Evolutionary conservation across 2,888 invertebrate species (phyloP).

Genomic region (Dicycla oo): DNA sequence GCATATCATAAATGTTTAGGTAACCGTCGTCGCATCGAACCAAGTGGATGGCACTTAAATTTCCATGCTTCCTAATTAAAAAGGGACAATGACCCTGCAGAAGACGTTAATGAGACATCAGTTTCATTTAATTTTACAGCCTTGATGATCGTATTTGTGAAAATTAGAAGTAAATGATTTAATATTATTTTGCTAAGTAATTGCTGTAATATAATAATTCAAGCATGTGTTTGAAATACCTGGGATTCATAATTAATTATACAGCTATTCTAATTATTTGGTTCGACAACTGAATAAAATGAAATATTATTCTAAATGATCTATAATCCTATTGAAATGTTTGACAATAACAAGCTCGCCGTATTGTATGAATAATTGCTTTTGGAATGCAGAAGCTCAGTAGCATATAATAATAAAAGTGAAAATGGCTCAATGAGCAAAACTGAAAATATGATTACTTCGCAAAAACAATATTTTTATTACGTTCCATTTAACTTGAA

Average conservation of each 20-base stretch:
- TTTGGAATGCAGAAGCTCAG: background rate
- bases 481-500: background rate
- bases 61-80: constrained; percentile 8
- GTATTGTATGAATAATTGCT: background rate
- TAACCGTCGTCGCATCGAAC: background rate
- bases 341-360: background rate
- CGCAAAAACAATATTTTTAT: background rate
- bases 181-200: background rate
- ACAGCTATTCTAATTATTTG: background rate
- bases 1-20: background rate
- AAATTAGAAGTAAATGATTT: background rate
- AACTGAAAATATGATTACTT: background rate
- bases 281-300: background rate
- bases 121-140: constrained; percentile 1
- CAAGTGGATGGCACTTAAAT: background rate
- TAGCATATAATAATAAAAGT: background rate
- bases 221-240: background rate
- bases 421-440: background rate
- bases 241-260: background rate
- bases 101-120: background rate
- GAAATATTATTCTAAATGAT: background rate
- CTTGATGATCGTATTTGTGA: background rate
- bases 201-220: background rate
- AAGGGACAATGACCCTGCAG: constrained; percentile 13
- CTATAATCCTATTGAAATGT: background rate